phyloP scores from a whole-genome alignment of 1,140 invertebrate genomes.

The Eupristina koningsbergeri region DNA sequence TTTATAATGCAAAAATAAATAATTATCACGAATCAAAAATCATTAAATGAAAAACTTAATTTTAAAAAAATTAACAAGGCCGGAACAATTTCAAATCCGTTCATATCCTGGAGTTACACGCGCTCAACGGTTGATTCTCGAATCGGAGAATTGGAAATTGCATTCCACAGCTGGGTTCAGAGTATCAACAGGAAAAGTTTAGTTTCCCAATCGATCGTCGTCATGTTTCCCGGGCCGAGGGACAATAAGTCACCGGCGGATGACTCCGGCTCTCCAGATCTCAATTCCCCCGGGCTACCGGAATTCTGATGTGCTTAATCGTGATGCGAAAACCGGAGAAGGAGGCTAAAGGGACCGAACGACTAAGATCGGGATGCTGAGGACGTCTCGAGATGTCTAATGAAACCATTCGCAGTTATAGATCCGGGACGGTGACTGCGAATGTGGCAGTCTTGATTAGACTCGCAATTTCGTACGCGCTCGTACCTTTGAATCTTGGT shows the following conservation, averaged over 20 bases:
- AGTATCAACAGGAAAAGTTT: neutral
- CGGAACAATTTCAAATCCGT: neutral
- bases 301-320: slow-evolving; percentile 9
- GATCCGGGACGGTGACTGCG: slow-evolving; percentile 58
- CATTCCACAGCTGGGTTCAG: neutral
- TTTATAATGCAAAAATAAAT: no score
- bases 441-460: slow-evolving; percentile 59
- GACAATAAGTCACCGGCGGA: slow-evolving; percentile 39
- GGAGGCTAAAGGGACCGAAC: neutral
- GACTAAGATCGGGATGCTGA: slow-evolving; percentile 59
- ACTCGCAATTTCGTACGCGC: slow-evolving; percentile 50
- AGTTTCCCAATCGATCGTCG: neutral
- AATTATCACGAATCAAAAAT: no score
- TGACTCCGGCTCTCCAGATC: neutral
- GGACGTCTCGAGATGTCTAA: slow-evolving; percentile 57
- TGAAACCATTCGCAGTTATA: slow-evolving; percentile 61
- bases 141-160: neutral
- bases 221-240: neutral
- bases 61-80: no score
- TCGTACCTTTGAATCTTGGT: neutral
- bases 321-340: neutral
- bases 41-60: neutral
- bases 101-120: neutral
- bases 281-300: slow-evolving; percentile 10
- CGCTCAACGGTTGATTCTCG: slow-evolving; percentile 4